Evolutionary conservation across 2,113 vertebrate genomes (phyloP), one percentile per base, ranked within the genome.

Genomic region (Centrocercus urophasianus): DNA sequence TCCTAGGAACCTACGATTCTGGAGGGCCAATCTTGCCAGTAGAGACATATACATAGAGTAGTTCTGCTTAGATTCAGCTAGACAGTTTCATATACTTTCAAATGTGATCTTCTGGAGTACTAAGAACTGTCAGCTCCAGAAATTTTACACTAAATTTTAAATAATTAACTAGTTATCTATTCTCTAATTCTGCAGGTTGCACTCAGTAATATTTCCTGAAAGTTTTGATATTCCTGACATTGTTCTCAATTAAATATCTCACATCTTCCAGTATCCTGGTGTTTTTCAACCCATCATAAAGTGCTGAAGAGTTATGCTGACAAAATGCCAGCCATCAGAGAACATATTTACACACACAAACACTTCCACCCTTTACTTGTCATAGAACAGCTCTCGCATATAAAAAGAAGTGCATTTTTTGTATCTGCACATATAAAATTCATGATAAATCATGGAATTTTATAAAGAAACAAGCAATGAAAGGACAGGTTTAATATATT

Each of bases 21-120:
- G 56, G 42, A 86, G 79, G 40, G 32, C 5, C 0, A 2, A 2
- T 24, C 13, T 65, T 77, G 61, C 3, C 4, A 63, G 13, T 4
- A 48, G 13, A 82, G 50, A 7, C 3, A 52, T 45, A 66, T 11
- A 24, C 7, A 61, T 30, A 28, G 65, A 70, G 25, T 8, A 74
- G 22, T n/a, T 4, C 21, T 56, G 18, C 43, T 89, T 57, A 76
- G 19, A 65, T 83, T 61, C 72, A 88, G 12, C 5, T 38, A 22
- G 8, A 18, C 0, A 0, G 11, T 43, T 83, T 75, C 30, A 50
- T 17, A 52, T 28, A 16, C 24, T 8, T 64, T 27, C 8, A 56
- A 17, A 5, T 3, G 18, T 77, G 32, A 57, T 81, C 89, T 70
- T 81, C 89, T 70, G 15, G 13, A 77, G 11, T 19, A n/a, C 18